A percentile compares a stretch with the other conserved stretches of the same genome.
Conservation (phyloP, 1,140 invertebrate species). For the Eurosta solidaginis region DNA sequence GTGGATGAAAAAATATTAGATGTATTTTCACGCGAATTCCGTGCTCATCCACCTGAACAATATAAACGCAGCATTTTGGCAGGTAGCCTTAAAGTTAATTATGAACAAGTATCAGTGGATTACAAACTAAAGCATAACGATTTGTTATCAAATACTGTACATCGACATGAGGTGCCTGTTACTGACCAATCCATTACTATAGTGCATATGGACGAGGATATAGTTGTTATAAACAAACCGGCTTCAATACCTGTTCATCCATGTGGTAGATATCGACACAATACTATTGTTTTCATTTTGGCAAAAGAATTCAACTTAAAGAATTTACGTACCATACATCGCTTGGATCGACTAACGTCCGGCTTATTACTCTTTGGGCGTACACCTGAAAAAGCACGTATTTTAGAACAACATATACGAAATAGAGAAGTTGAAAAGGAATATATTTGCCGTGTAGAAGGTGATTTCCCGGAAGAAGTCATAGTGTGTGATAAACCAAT, state of each 20-base stretch:
- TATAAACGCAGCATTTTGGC: slow-evolving; percentile 88
- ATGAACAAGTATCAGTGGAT: slow-evolving; percentile 87
- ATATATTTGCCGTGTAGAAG: slow-evolving; percentile 96
- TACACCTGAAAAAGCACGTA: slow-evolving; percentile 86
- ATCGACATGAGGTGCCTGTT: slow-evolving; percentile 98
- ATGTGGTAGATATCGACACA: slow-evolving; percentile 94
- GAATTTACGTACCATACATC: slow-evolving; percentile 90
- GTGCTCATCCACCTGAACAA: slow-evolving; percentile 88
- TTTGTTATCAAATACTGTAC: slow-evolving; percentile 90
- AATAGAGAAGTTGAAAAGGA: slow-evolving; percentile 92
- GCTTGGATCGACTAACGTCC: slow-evolving; percentile 90
- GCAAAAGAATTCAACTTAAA: slow-evolving; percentile 95
- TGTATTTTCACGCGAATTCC: slow-evolving; percentile 92
- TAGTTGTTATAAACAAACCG: slow-evolving; percentile 99
- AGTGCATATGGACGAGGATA: slow-evolving; percentile 95
- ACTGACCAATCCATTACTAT: slow-evolving; percentile 91
- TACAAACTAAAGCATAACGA: slow-evolving; percentile 94
- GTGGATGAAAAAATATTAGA: slow-evolving; percentile 92
- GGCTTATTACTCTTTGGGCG: slow-evolving; percentile 92
- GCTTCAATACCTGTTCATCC: slow-evolving; percentile 99
- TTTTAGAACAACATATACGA: slow-evolving; percentile 93
- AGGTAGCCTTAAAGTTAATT: slow-evolving; percentile 93
- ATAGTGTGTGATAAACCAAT: slow-evolving; percentile 89
- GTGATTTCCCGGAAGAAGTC: slow-evolving; percentile 88
- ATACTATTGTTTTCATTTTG: slow-evolving; percentile 94